phyloP scores from a whole-genome alignment of 1,140 invertebrate genomes.

The Achatina immaculata region DNA sequence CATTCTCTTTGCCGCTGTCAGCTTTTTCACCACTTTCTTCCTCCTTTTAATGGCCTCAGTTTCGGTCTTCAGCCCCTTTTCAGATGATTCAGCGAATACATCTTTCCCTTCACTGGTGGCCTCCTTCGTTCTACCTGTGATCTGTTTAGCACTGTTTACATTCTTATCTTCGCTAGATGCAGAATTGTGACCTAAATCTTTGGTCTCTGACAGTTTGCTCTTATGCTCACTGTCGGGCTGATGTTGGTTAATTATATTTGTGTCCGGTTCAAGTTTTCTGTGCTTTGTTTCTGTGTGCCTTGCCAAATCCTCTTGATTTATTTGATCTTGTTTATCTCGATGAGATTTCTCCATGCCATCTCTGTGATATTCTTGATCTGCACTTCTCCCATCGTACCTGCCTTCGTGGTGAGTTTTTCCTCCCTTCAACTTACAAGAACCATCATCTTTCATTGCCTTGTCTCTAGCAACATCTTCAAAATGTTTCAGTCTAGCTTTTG shows the following conservation, averaged over 20 bases:
- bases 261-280: too few relatives aligned
- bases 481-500: too few relatives aligned
- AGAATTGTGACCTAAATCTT: too few relatives aligned
- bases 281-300: too few relatives aligned
- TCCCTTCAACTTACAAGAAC: not conserved
- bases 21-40: conserved; percentile 4
- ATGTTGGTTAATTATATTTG: too few relatives aligned
- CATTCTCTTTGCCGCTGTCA: conserved; percentile 28
- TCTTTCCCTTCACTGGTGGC: not conserved
- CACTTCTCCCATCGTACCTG: not conserved
- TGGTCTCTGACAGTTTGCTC: too few relatives aligned
- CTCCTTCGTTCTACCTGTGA: not conserved
- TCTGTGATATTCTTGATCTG: not conserved
- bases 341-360: not conserved
- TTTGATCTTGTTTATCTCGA: not conserved
- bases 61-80: conserved; percentile 28
- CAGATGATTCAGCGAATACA: conserved; percentile 17
- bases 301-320: too few relatives aligned
- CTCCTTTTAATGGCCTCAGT: not conserved
- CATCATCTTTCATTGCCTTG: not conserved
- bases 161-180: too few relatives aligned
- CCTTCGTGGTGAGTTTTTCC: not conserved
- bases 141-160: too few relatives aligned
- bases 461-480: too few relatives aligned
- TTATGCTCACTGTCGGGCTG: too few relatives aligned